Percentiles rank a stretch among this genome's conserved stretches.
Evolutionary conservation across 2,888 invertebrate genomes (phyloP).

Genomic region (Deilephila elpenor): DNA sequence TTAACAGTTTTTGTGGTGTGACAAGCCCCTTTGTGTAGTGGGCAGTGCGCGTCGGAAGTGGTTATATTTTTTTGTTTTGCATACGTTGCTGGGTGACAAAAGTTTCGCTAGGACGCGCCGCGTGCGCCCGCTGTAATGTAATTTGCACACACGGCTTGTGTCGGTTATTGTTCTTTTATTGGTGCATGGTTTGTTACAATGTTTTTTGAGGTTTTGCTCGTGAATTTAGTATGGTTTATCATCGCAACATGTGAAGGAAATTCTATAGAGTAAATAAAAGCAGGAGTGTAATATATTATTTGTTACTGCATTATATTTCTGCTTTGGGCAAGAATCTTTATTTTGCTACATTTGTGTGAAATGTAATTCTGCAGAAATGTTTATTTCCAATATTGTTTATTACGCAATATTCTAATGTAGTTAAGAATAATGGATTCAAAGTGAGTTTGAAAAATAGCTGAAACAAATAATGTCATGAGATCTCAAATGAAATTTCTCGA

Average conservation of each 20-base stretch:
- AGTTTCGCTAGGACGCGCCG: conserved; percentile 21
- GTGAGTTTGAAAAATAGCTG: background rate
- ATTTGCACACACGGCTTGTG: conserved; percentile 25
- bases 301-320: background rate
- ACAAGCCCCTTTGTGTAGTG: background rate
- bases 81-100: conserved; percentile 1
- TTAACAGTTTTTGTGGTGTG: conserved; percentile 4
- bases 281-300: background rate
- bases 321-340: background rate
- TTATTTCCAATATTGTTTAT: too few species aligned
- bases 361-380: too few species aligned
- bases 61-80: conserved; percentile 9
- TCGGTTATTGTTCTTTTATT: conserved; percentile 20
- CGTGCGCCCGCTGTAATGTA: conserved; percentile 14
- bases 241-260: background rate
- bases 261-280: background rate
- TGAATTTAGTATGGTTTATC: background rate
- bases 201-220: background rate
- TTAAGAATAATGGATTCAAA: background rate
- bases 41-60: background rate
- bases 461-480: background rate
- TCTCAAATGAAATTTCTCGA: background rate
- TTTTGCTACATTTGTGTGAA: background rate
- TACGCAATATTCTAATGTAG: too few species aligned
- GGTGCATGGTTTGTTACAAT: conserved; percentile 13